Conservation (phyloP, 2,113 vertebrate genomes). For the Festucalex cinctus region DNA sequence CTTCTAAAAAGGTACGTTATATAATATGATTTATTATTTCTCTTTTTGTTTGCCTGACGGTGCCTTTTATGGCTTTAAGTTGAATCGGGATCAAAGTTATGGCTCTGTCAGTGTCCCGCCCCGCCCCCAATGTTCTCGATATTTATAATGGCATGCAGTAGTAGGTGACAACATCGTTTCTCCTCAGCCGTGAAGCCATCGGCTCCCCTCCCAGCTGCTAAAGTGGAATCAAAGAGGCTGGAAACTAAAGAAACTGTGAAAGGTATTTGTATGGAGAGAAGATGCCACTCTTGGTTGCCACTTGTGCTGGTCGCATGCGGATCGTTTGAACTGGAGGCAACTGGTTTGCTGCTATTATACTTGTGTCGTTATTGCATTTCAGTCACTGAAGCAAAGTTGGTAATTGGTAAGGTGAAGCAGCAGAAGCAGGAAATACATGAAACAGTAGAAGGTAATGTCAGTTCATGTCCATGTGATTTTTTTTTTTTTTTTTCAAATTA, state of each 20-base stretch:
- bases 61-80: background rate
- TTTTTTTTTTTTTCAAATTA: background rate
- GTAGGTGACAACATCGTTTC: conserved; percentile 9
- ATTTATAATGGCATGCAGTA: background rate
- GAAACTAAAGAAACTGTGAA: conserved; percentile 23
- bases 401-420: conserved; percentile 23
- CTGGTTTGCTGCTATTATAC: background rate
- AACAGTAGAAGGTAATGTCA: conserved; percentile 45
- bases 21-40: too few species aligned
- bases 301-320: background rate
- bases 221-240: conserved; percentile 36
- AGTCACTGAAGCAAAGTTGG: conserved; percentile 26
- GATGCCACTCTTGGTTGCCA: background rate
- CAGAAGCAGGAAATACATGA: conserved; percentile 41
- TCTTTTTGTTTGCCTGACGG: background rate
- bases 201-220: conserved; percentile 10
- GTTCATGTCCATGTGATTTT: background rate
- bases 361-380: conserved; percentile 30
- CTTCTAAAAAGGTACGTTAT: too few species aligned
- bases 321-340: background rate
- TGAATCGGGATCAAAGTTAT: background rate
- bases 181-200: conserved; percentile 30
- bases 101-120: too few species aligned
- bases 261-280: conserved; percentile 31
- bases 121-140: too few species aligned